Evolutionary conservation across 2,797 vertebrate genomes (phyloP), one percentile per base, ranked within the genome.

Genomic region (Betta splendens): DNA sequence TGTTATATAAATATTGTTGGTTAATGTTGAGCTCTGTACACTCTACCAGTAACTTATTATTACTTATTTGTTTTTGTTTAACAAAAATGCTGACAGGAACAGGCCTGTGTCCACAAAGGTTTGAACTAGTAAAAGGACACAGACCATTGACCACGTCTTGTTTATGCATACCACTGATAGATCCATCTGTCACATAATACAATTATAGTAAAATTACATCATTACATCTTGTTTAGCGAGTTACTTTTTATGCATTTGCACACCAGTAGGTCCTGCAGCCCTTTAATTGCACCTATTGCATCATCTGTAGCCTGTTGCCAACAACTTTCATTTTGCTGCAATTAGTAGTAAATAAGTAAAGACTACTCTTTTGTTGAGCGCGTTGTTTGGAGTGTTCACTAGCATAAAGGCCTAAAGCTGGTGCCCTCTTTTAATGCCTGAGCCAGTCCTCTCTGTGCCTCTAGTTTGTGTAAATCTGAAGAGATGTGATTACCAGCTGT

Each of bases 401-500:
- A n/a, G n/a, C n/a, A n/a, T n/a, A n/a, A n/a, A n/a, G n/a, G n/a
- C n/a, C n/a, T n/a, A n/a, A n/a, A 55, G 21, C 33, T 26, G 26
- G 36, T 37, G 21, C 37, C 23, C 35, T 33, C 16, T 12, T 3
- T 23, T 43, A 11, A 25, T 59, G 12, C 57, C 18, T 2, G 2
- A 47, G 33, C 18, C 17, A 44, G 16, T 55, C 47, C 55, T 71
- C 57, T 77, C 52, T 43, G 7, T 65, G 57, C 5, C 68, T 75
- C 62, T 35, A 46, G 21, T n/a, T n/a, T n/a, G n/a, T n/a, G n/a
- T n/a, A n/a, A n/a, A n/a, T n/a, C n/a, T n/a, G n/a, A n/a, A n/a
- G n/a, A n/a, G n/a, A n/a, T n/a, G n/a, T n/a, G n/a, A n/a, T 43
- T 64, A 29, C 18, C 11, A 36, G 28, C 36, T 37, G 9, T 69